Conservation (phyloP, 2,888 invertebrate species). For the Sphinx pinastri region DNA sequence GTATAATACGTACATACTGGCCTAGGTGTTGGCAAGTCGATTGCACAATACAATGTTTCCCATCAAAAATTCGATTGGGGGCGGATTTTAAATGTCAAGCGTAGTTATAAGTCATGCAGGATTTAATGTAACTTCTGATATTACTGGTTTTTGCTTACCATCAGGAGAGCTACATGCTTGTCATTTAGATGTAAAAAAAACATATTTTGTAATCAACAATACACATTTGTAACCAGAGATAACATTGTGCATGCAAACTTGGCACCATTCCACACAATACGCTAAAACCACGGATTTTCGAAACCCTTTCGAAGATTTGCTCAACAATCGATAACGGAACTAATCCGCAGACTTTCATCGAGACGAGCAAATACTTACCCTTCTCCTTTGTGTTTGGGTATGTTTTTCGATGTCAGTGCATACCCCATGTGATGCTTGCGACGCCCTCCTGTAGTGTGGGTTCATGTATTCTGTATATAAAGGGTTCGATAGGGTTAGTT, state of each 20-base stretch:
- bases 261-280: background rate
- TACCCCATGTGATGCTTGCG: conserved; percentile 4
- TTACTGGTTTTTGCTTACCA: too few relatives aligned
- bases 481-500: background rate
- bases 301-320: conserved; percentile 20
- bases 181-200: too few relatives aligned
- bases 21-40: too few relatives aligned
- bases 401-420: background rate
- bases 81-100: too few relatives aligned
- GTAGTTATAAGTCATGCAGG: too few relatives aligned
- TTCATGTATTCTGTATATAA: conserved; percentile 16
- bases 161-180: too few relatives aligned
- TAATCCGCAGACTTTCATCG: background rate
- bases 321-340: conserved; percentile 21
- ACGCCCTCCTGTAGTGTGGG: conserved; percentile 5
- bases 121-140: too few relatives aligned
- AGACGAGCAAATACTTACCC: background rate
- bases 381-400: background rate
- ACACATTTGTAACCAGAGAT: background rate
- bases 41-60: too few relatives aligned
- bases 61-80: too few relatives aligned
- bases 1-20: too few relatives aligned
- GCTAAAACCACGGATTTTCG: background rate
- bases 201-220: too few relatives aligned
- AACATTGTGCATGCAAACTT: background rate